These are phyloP conservation scores for Loris lydekkerianus DNA, from an alignment of 2,797 vertebrate genomes.

Conservation along the genomic window DNA sequence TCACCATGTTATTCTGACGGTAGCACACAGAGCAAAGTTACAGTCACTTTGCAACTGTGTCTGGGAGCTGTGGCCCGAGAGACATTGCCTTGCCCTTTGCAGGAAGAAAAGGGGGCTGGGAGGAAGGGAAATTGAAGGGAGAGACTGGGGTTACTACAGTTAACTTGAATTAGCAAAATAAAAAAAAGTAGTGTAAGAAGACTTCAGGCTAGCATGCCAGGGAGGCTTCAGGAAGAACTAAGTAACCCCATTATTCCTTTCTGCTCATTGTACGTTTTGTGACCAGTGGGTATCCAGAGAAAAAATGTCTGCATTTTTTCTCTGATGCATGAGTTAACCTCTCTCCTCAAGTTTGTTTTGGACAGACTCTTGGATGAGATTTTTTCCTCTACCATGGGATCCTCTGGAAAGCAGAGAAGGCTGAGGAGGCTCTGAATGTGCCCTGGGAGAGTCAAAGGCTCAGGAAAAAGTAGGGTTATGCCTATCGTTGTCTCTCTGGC, in stretches of 20 bases:
- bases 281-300: not conserved
- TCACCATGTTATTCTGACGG: slow-evolving; percentile 50
- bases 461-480: not conserved
- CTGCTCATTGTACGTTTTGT: slow-evolving; percentile 30
- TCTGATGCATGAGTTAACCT: not conserved
- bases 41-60: not conserved
- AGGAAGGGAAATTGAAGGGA: not conserved
- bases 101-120: not conserved
- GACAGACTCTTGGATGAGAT: not conserved
- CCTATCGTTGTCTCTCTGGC: not conserved
- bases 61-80: not conserved
- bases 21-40: not conserved
- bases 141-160: not conserved
- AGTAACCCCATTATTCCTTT: slow-evolving; percentile 39
- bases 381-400: not conserved
- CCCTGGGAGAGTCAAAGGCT: not conserved
- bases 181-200: slow-evolving; percentile 10
- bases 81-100: slow-evolving; percentile 26
- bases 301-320: not conserved
- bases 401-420: not conserved
- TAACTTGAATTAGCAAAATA: slow-evolving; percentile 11
- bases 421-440: not conserved
- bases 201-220: slow-evolving; percentile 62
- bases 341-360: slow-evolving; percentile 9
- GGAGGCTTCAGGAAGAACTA: slow-evolving; percentile 62